Evolutionary conservation across 2,888 invertebrate species (phyloP).

Genomic region (Agrotis segetum): DNA sequence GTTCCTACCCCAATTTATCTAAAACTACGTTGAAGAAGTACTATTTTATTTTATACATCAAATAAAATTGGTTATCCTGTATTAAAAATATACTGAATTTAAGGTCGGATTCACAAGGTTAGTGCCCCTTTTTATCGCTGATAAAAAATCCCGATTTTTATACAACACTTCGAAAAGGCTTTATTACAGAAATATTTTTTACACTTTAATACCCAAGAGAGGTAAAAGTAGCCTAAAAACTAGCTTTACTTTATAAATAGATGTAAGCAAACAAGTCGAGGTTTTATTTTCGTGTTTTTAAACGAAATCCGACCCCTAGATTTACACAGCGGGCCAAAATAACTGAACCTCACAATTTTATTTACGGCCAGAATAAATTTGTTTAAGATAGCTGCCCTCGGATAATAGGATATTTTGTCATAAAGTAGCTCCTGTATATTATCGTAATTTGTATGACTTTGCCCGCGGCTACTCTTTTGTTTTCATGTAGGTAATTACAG

Average conservation of each 20-base stretch:
- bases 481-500: slow-evolving; percentile 48
- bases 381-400: slow-evolving; percentile 43
- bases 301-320: slow-evolving; percentile 20
- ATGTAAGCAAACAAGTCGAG: slow-evolving; percentile 21
- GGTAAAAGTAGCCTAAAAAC: not conserved
- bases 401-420: slow-evolving; percentile 51
- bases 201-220: not conserved
- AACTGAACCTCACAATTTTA: slow-evolving; percentile 46
- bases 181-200: slow-evolving; percentile 6
- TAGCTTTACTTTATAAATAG: slow-evolving; percentile 11
- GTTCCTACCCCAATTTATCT: slow-evolving; percentile 10
- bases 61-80: slow-evolving; percentile 28
- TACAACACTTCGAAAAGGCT: slow-evolving; percentile 11
- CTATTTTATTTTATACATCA: slow-evolving; percentile 22
- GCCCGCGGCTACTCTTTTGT: slow-evolving; percentile 41
- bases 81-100: slow-evolving; percentile 16
- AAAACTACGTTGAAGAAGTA: slow-evolving; percentile 4
- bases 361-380: slow-evolving; percentile 56
- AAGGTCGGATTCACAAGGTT: slow-evolving; percentile 11
- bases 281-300: slow-evolving; percentile 45
- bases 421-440: slow-evolving; percentile 42
- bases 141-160: slow-evolving; percentile 16
- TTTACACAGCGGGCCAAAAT: slow-evolving; percentile 45
- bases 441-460: slow-evolving; percentile 35
- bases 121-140: slow-evolving; percentile 24